A percentile compares a stretch with the other conserved stretches of the same genome.
phyloP scores from a whole-genome alignment of 53 echinoderm and acorn worm species.

The Actinopyga echinites region DNA sequence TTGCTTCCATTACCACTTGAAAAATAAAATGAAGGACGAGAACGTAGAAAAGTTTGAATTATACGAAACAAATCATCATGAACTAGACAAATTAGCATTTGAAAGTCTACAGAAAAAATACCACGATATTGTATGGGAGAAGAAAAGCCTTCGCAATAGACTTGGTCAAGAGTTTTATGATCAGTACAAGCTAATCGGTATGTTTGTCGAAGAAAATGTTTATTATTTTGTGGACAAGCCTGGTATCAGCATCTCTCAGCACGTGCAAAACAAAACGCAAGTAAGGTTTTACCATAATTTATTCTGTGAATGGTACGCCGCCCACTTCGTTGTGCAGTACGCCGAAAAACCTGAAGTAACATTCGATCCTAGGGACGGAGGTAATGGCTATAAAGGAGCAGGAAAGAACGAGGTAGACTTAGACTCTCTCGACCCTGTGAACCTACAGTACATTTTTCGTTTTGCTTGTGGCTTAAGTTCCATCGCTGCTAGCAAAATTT shows the following conservation, averaged over 20 bases:
- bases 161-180: background rate
- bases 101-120: background rate
- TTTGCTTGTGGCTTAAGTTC: slow-evolving; percentile 17
- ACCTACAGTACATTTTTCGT: slow-evolving; percentile 2
- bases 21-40: slow-evolving; percentile 3
- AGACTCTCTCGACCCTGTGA: background rate
- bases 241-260: background rate
- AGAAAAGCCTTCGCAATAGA: background rate
- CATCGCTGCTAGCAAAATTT: background rate
- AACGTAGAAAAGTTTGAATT: background rate
- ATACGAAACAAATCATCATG: background rate
- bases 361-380: background rate
- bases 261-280: slow-evolving; percentile 7
- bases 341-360: background rate
- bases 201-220: slow-evolving; percentile 1
- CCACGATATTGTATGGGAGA: background rate
- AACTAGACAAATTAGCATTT: background rate
- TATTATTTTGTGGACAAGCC: background rate
- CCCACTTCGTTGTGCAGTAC: background rate
- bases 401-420: background rate
- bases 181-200: background rate
- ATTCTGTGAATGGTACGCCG: slow-evolving; percentile 20
- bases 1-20: slow-evolving; percentile 9
- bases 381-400: no score
- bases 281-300: slow-evolving; percentile 6